Conservation (phyloP, 2,797 vertebrate species). For the Lutjanus campechanus region DNA sequence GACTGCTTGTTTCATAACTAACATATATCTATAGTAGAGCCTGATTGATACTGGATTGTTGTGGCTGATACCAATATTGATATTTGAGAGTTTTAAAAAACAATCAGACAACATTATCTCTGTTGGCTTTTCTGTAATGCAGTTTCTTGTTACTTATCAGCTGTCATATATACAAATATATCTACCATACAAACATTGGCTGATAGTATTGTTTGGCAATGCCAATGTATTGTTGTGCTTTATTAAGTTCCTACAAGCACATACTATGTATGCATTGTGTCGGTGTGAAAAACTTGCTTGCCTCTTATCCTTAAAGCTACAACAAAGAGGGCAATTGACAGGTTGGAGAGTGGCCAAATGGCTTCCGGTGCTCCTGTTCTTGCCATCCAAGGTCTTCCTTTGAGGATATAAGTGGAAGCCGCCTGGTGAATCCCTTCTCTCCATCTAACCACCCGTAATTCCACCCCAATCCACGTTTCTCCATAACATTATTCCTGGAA, state of each 20-base stretch:
- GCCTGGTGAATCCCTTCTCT: slow-evolving; percentile 19
- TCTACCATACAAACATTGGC: not conserved
- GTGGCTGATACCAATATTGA: not conserved
- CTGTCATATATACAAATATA: not conserved
- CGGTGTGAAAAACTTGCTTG: not conserved
- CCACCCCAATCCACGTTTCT: slow-evolving; percentile 33
- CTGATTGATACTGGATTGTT: not conserved
- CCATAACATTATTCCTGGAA: slow-evolving; percentile 69
- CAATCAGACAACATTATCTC: not conserved
- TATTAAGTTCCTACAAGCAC: not conserved
- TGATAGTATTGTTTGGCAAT: too few relatives aligned
- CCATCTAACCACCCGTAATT: slow-evolving; percentile 34
- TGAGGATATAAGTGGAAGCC: slow-evolving; percentile 57
- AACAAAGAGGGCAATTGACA: slow-evolving; percentile 52
- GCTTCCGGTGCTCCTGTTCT: slow-evolving; percentile 72
- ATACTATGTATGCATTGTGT: slow-evolving; percentile 7
- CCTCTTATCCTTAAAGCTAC: slow-evolving; percentile 21
- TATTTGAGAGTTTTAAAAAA: not conserved
- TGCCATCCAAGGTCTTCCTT: slow-evolving; percentile 66
- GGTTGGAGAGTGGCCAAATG: slow-evolving; percentile 79
- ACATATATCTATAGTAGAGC: not conserved
- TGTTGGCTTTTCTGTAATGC: not conserved
- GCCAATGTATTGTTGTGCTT: not conserved
- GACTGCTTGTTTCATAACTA: not conserved
- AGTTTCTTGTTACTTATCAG: not conserved